Conservation (phyloP, 2,888 invertebrate species). For the Sesia apiformis region DNA sequence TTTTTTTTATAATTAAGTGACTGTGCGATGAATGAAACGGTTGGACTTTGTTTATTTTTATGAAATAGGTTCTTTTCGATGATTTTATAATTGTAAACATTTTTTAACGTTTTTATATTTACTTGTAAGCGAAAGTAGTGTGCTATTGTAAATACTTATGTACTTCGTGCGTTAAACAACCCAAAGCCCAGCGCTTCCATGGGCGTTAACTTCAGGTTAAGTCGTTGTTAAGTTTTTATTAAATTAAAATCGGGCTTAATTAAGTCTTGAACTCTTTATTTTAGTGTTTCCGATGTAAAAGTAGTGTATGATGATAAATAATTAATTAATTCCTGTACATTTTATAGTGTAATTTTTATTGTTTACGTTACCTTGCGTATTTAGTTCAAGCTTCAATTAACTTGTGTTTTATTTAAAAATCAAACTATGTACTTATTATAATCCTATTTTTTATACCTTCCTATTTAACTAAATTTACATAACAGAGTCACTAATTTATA, state of each 20-base stretch:
- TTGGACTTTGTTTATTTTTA: constrained; percentile 38
- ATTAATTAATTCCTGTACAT: too few species aligned
- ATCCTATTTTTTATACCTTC: too few species aligned
- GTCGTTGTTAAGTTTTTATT: constrained; percentile 52
- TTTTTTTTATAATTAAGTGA: constrained; percentile 8
- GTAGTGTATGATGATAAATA: too few species aligned
- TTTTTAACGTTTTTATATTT: too few species aligned
- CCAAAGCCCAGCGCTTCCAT: constrained; percentile 45
- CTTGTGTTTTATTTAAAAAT: too few species aligned
- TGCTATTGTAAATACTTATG: constrained; percentile 21
- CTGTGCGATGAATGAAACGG: constrained; percentile 37
- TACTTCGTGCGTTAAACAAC: constrained; percentile 22
- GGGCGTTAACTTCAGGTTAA: constrained; percentile 70
- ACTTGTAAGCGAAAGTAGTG: background rate
- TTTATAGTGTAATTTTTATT: too few species aligned
- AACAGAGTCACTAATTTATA: too few species aligned
- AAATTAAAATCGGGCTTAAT: constrained; percentile 48
- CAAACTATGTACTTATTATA: too few species aligned
- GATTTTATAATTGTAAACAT: constrained; percentile 15
- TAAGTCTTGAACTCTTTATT: constrained; percentile 17
- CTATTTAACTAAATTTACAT: too few species aligned
- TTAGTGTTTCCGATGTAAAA: too few species aligned
- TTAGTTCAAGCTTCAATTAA: too few species aligned
- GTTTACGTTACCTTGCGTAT: too few species aligned
- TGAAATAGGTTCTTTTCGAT: constrained; percentile 31